Base-by-base conservation (phyloP, 23 tunicate genomes). In the Phallusia fumigata region DNA sequence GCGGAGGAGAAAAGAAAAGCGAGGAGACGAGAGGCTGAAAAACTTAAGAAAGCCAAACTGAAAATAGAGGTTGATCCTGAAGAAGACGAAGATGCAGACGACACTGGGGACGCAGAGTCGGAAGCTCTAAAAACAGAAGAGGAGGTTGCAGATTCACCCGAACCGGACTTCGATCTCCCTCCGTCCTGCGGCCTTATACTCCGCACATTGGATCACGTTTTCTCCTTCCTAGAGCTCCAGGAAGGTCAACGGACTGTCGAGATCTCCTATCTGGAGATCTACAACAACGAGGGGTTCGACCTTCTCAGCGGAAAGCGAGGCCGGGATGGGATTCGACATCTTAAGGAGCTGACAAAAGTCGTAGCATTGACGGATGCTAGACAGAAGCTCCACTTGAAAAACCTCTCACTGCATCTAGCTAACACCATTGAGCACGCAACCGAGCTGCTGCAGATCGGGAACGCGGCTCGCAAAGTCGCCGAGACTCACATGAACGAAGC, bases 401-500 rank as follows among this genome's bases (percentile, higher is more conserved):
- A 94, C 65, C 79, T 94, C 19, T 88, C 98, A 11, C 33, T 72
- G 51, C 91, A 86, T 44, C 21, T 30, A 2, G 88, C 79, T 0
- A 76, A 82, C 21, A 45, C 85, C 36, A 74, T 74, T 74, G 80
- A 75, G 45, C 90, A 97, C 45, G 99, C 99, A 0, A 64, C 93
- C 51, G 87, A 92, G 69, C 90, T 88, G 49, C 79, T 97, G 28
- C 64, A 81, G 40, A 53, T 77, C 49, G 99, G 99, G 16, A 94
- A 95, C 82, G 80, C 89, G 18, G 89, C 89, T 75, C 81, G 99
- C 33, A 78, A 86, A 28, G 84, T 92, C 24, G 99, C 99, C 16
- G 99, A 97, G 86, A 97, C 99, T 11, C 97, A 86, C 81, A 53
- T 92, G 82, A 97, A 97, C 74, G 89, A 92, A 36, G 97, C 97